Percentiles rank a stretch among this genome's conserved stretches.
phyloP scores from a whole-genome alignment of 2,888 invertebrate genomes.

The Lochmaea capreae region DNA sequence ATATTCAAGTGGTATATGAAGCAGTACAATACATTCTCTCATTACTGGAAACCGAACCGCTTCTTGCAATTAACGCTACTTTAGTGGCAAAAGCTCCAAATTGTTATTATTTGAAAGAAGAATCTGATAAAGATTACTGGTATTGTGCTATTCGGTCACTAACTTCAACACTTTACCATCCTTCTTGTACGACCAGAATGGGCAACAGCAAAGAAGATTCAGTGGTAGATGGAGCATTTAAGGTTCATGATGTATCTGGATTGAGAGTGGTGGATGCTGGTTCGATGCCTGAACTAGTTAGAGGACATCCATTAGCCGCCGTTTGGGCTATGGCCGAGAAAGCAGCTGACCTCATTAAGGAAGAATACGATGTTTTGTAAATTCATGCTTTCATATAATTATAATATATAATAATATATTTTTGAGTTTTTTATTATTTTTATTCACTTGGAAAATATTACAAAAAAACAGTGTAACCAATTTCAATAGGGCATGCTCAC shows the following conservation, averaged over 20 bases:
- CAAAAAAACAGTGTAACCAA: too few relatives aligned
- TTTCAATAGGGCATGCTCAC: too few relatives aligned
- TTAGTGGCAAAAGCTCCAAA: conserved; percentile 69
- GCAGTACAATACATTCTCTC: conserved; percentile 65
- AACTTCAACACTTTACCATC: conserved; percentile 66
- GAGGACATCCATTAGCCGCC: conserved; percentile 68
- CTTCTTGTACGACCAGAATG: conserved; percentile 69
- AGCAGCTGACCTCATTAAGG: conserved; percentile 66
- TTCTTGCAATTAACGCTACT: conserved; percentile 70
- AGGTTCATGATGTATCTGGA: conserved; percentile 66
- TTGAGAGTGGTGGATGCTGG: conserved; percentile 69
- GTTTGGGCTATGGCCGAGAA: conserved; percentile 70
- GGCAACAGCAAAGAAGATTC: conserved; percentile 66
- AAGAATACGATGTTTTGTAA: conserved; percentile 10
- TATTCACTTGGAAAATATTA: too few relatives aligned
- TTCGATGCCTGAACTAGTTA: conserved; percentile 67
- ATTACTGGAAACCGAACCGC: conserved; percentile 67
- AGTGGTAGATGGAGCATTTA: conserved; percentile 68
- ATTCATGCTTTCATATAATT: neutral
- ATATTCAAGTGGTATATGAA: conserved; percentile 74
- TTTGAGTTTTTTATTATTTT: neutral
- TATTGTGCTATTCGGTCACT: conserved; percentile 65
- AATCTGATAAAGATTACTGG: conserved; percentile 62
- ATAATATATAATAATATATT: neutral
- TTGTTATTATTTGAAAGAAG: conserved; percentile 54